Conservation (phyloP, 2,797 vertebrate species). For the Avahi laniger region DNA sequence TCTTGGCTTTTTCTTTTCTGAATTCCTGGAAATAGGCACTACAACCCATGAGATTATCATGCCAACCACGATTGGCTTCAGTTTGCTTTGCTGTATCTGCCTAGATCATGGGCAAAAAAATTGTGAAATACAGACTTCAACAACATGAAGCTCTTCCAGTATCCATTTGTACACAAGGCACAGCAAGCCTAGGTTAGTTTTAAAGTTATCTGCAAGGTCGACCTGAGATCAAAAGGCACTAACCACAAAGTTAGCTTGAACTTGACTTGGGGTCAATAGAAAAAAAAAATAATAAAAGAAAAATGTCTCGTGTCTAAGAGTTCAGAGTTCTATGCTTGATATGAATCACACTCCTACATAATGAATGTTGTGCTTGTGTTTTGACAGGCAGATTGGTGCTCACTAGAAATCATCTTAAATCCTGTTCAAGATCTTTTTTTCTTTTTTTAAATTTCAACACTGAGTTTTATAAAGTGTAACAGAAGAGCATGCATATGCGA, state of each 20-base stretch:
- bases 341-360: conserved; percentile 5
- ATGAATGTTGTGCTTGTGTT: conserved; percentile 47
- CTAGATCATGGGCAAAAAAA: background rate
- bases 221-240: conserved; percentile 25
- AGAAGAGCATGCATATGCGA: background rate
- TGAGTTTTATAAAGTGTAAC: background rate
- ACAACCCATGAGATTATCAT: background rate
- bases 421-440: conserved; percentile 1
- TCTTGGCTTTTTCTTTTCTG: background rate
- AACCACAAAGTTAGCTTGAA: conserved; percentile 58
- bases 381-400: conserved; percentile 30
- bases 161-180: background rate
- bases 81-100: conserved; percentile 13
- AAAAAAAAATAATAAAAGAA: conserved; percentile 23
- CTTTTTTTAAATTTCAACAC: background rate
- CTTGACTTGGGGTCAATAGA: conserved; percentile 31
- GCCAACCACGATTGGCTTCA: background rate
- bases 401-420: conserved; percentile 27
- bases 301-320: conserved; percentile 46
- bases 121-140: background rate
- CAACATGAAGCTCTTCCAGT: background rate
- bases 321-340: conserved; percentile 1
- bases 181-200: background rate
- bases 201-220: conserved; percentile 32
- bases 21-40: background rate